Base-by-base conservation (phyloP, 2,113 vertebrate genomes). In the Elachura formosa region DNA sequence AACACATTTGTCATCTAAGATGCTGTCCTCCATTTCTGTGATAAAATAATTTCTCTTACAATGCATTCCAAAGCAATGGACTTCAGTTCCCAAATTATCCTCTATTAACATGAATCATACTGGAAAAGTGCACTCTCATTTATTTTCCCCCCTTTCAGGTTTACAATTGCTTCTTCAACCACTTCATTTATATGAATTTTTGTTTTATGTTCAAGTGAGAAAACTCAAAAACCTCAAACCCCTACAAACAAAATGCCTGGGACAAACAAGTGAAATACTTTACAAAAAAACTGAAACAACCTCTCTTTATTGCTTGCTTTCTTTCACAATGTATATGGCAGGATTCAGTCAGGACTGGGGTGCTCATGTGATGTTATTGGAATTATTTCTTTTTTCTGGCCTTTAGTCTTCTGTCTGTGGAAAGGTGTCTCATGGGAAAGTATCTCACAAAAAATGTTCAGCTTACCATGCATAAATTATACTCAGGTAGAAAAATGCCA, bases 1-100 rank as follows among this genome's bases (percentile, higher is more conserved):
- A 94, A 86, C 82, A 64, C 74, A 78, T 80, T 67, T 75, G 45
- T 95, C 90, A 69, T 56, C 63, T 55, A 69, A 84, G 66, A 82
- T 29, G 54, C 36, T 94, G 29, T 68, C 34, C 33, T 90, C 54
- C 19, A 62, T 62, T 92, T 74, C 81, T 79, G 49, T 48, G 66
- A 77, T 58, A 90, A 79, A 59, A 88, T 92, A 68, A 73, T 76
- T 96, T 93, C 34, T 75, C 82, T 86, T 69, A 77, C 45, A 75
- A 80, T 31, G 66, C 26, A 66, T 71, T 64, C 74, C 49, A 91
- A 94, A 95, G 77, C 79, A 64, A 66, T 54, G 75, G 76, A 89
- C 68, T 91, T 87, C 40, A 85, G 41, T 80, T 78, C 66, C 72
- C 77, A 93, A 61, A 78, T 64, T 89, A 75, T 51, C 21, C 14